These are phyloP conservation scores for Gephyroberyx darwinii DNA, from an alignment of 2,797 vertebrate species.

Conservation along the genomic window DNA sequence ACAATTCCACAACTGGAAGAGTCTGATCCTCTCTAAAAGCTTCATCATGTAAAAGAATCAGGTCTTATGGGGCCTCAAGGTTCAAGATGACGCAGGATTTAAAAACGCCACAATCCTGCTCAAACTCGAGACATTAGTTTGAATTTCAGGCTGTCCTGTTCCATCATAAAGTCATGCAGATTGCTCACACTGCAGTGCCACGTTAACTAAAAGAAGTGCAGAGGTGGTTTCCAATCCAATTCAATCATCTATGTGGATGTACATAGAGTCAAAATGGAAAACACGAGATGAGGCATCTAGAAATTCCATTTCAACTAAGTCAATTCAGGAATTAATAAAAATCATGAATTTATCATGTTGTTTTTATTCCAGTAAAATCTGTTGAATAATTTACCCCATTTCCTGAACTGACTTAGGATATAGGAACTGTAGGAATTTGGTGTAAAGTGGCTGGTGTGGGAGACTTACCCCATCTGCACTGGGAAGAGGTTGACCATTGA, in stretches of 20 bases:
- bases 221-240: constrained; percentile 20
- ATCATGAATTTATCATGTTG: background rate
- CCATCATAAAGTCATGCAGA: constrained; percentile 32
- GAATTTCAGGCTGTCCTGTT: constrained; percentile 32
- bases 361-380: background rate
- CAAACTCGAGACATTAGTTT: background rate
- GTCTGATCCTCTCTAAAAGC: constrained; percentile 24
- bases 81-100: background rate
- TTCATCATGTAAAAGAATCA: background rate
- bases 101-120: background rate
- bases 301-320: constrained; percentile 16
- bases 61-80: background rate
- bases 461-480: constrained; percentile 91
- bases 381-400: constrained; percentile 12
- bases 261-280: background rate
- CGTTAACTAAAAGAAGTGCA: background rate
- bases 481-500: constrained; percentile 85
- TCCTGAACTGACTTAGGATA: constrained; percentile 35
- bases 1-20: constrained; percentile 17
- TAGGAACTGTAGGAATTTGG: background rate
- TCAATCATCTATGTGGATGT: constrained; percentile 4
- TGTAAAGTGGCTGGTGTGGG: background rate
- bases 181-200: constrained; percentile 13
- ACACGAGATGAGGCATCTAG: background rate
- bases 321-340: constrained; percentile 35